Percentiles rank a stretch among this genome's conserved stretches.
Conservation (phyloP, 2,113 vertebrate species). For the Upupa epops region DNA sequence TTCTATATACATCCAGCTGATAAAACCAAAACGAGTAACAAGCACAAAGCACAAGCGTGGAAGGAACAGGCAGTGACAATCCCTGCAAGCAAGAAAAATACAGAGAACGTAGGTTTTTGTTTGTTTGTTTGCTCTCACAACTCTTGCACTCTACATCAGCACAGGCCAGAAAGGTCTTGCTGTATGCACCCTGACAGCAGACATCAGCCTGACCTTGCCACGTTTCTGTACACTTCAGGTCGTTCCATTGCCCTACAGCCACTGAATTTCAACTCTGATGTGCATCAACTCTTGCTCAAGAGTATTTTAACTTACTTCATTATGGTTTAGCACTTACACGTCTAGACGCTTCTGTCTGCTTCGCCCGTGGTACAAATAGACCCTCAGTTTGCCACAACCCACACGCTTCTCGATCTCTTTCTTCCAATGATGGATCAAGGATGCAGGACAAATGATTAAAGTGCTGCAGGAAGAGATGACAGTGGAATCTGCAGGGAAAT, state of each 20-base stretch:
- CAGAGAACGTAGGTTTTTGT: background rate
- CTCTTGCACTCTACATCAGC: background rate
- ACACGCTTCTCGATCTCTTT: conserved; percentile 88
- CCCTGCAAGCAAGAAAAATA: background rate
- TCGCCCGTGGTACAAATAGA: conserved; percentile 90
- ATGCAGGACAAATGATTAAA: conserved; percentile 92
- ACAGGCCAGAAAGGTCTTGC: background rate
- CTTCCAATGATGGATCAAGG: conserved; percentile 97
- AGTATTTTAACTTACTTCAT: background rate
- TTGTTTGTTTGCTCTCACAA: background rate
- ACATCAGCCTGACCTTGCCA: background rate
- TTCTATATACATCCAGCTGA: background rate
- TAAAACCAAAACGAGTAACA: background rate
- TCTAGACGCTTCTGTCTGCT: conserved; percentile 78
- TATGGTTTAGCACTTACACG: conserved; percentile 75
- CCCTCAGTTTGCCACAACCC: conserved; percentile 70
- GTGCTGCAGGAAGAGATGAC: conserved; percentile 78
- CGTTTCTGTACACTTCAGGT: background rate
- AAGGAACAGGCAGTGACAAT: background rate
- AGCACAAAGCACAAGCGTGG: background rate
- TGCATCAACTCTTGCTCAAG: background rate
- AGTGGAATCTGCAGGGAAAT: conserved; percentile 74
- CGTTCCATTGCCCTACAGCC: background rate
- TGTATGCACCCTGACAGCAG: background rate
- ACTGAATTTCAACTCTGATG: background rate